A percentile compares a stretch with the other conserved stretches of the same genome.
phyloP scores from a whole-genome alignment of 2,113 vertebrate species.

The Mus musculus region DNA sequence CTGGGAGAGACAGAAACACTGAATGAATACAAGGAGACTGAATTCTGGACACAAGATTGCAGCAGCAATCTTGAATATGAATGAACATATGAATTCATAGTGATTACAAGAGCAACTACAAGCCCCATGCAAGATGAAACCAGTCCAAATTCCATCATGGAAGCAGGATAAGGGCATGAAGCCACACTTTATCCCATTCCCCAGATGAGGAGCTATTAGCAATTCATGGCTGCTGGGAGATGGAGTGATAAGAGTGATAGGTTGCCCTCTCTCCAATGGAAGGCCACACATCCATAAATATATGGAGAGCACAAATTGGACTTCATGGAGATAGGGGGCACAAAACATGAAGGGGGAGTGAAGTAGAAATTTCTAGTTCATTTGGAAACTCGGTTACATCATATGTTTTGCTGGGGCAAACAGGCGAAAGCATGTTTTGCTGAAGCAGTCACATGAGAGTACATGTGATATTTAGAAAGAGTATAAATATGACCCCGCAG shows the following conservation, averaged over 20 bases:
- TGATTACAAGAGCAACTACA: background rate
- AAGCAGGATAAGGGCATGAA: background rate
- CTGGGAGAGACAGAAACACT: background rate
- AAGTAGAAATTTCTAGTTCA: too few species aligned
- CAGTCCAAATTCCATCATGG: background rate
- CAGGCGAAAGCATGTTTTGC: too few species aligned
- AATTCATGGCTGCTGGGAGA: background rate
- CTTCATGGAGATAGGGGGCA: background rate
- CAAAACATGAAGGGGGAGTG: background rate
- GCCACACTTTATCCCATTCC: background rate
- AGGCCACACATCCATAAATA: background rate
- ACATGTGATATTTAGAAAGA: too few species aligned
- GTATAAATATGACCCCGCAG: too few species aligned
- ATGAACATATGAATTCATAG: background rate
- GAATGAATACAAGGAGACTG: background rate
- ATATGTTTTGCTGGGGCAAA: too few species aligned
- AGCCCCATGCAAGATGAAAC: background rate
- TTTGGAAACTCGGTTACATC: too few species aligned
- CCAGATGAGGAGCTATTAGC: background rate
- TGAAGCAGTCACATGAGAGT: too few species aligned
- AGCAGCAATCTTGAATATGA: background rate
- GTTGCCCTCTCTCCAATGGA: background rate
- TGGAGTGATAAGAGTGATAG: background rate
- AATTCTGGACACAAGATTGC: background rate
- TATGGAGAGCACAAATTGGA: background rate